These are phyloP conservation scores for Diorhabda carinulata DNA, from an alignment of 1,140 invertebrate genomes.

Conservation along the genomic window DNA sequence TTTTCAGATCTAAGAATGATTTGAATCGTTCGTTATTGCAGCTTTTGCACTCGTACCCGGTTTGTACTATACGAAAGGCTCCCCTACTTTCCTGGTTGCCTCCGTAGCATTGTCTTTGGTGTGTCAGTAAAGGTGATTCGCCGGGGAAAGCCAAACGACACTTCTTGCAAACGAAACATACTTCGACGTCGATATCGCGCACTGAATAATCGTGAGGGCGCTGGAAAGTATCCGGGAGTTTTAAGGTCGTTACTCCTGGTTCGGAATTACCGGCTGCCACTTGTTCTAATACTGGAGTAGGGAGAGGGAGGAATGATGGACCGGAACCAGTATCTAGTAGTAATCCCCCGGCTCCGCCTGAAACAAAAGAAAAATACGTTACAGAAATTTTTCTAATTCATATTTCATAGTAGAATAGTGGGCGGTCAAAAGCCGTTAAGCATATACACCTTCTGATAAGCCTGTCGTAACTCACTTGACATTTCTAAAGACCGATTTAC, in stretches of 20 bases:
- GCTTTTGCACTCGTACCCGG: slow-evolving; percentile 65
- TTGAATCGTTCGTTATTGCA: slow-evolving; percentile 62
- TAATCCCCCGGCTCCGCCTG: slow-evolving; percentile 49
- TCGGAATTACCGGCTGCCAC: slow-evolving; percentile 63
- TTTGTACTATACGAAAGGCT: slow-evolving; percentile 62
- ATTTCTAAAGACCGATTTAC: no score
- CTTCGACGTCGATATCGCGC: slow-evolving; percentile 67
- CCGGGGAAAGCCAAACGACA: slow-evolving; percentile 77
- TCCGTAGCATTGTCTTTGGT: slow-evolving; percentile 68
- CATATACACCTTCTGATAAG: no score
- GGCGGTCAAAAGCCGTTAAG: no score
- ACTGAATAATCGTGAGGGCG: slow-evolving; percentile 41
- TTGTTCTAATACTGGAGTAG: slow-evolving; percentile 60
- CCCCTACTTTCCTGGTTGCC: slow-evolving; percentile 61
- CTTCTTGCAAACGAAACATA: slow-evolving; percentile 81
- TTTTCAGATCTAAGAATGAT: slow-evolving; percentile 58
- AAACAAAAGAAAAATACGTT: slow-evolving; percentile 35
- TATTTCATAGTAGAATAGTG: no score
- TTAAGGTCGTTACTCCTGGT: slow-evolving; percentile 62
- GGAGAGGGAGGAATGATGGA: slow-evolving; percentile 60
- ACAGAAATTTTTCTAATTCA: no score
- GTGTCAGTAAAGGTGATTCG: slow-evolving; percentile 65
- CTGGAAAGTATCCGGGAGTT: slow-evolving; percentile 54
- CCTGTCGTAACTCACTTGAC: no score
- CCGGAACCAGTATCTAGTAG: slow-evolving; percentile 53